Base-by-base conservation (phyloP, 2,113 vertebrate species). In the Larimichthys crocea region DNA sequence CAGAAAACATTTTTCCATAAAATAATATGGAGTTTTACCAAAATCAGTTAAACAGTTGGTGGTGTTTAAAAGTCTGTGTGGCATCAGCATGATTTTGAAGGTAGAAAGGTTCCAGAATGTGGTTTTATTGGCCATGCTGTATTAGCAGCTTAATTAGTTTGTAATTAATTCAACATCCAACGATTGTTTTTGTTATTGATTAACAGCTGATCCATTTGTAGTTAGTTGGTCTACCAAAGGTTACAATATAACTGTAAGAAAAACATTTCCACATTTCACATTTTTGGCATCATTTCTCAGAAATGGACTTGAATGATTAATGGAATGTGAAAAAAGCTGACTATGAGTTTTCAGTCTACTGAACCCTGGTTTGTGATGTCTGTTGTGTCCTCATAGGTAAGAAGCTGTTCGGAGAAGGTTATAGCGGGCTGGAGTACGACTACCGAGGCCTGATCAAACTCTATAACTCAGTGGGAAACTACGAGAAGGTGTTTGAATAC, bases 371-470 rank as follows among this genome's bases (percentile, higher is more conserved):
- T 3, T 60, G 17, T 68, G 16, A 16, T 55, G 16, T 59, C 16
- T 29, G 1, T 1, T 17, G 12, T 44, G 17, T 70, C 20, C 1
- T n/a, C n/a, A 0, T 84, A 99, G 98, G 98, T 71, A 99, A 99
- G 95, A 99, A 99, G 93, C 95, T 99, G 88, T 99, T 99, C 86
- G 98, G 98, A 10, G 98, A 99, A 94, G 98, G 98, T 59, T 99
- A 99, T 95, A 99, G 98, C 84, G 98, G 98, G 92, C 96, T 99
- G 92, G 98, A 99, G 87, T 99, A 99, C 15, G 98, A 99, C 93
- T 99, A 99, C 94, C 88, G 98, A 90, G 98, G 98, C 85, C 96
- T 99, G 84, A 99, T 99, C 93, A 99, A 99, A 95, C 97, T 99
- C 92, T 99, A 99, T 95, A 99, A 99, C 95, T 99, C 98, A 42